Base-by-base conservation (phyloP, 2,888 invertebrate species). In the Lasioglossum vierecki region DNA sequence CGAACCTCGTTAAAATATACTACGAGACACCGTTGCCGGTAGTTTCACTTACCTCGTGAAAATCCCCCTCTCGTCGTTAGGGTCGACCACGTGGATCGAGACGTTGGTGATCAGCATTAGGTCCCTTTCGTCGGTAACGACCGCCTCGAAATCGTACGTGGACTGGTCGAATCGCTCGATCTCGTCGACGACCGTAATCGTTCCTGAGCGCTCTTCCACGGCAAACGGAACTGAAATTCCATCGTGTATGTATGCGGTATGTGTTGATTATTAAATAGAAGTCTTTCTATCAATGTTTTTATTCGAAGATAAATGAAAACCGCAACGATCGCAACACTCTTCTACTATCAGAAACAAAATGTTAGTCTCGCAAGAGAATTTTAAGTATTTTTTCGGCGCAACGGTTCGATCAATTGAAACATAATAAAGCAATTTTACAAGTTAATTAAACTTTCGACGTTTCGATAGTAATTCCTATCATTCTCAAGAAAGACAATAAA, bases 131-230 rank as follows among this genome's bases (percentile, higher is more conserved):
- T 96, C 95, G 1, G 97, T 97, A 0, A 98, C 98, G 11, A 98
- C 97, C 0, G 98, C 98, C 95, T 98, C 98, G 92, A 98, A 98
- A 86, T 98, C 97, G 92, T 97, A 98, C 60, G 96, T 95, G 4
- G 96, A 96, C 53, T 97, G 95, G 41, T 96, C 96, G 92, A 96
- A 98, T 90, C 97, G 97, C 0, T 96, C 95, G 68, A 98, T 95
- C 83, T 97, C 97, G 53, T 98, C 97, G 81, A 98, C 97, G 0
- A 98, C 98, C 2, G 98, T 98, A 73, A 98, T 98, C 0, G 98
- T 97, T 6, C 98, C 98, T 0, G 98, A 97, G 84, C 97, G 96
- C 94, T 98, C 98, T 95, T 98, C 98, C 41, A 98, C 98, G 5
- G 98, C 98, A 95, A 98, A 98, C 6, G 98, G 98, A n/a, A 98